These are phyloP conservation scores for Pseudococcus jackbeardsleyi DNA, from an alignment of 2,888 invertebrate genomes.

Conservation along the genomic window DNA sequence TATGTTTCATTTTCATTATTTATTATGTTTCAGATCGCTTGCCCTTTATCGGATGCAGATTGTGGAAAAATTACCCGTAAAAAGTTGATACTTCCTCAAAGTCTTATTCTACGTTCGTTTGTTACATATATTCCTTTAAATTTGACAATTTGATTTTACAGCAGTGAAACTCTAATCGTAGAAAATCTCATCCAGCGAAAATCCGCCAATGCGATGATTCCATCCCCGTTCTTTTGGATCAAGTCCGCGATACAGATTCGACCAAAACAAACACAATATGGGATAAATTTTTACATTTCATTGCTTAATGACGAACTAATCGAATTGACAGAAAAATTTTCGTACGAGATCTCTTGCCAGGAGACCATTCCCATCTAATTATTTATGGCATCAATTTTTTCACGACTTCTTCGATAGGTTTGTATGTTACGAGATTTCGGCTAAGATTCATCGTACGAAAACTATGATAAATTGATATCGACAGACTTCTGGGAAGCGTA, in stretches of 20 bases:
- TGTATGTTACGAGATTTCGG: conserved; percentile 68
- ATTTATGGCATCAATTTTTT: neutral
- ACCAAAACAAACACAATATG: neutral
- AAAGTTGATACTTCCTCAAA: neutral
- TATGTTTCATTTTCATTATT: neutral
- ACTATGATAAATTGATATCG: conserved; percentile 71
- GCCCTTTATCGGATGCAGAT: conserved; percentile 28
- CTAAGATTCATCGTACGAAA: conserved; percentile 67
- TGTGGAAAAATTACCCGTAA: conserved; percentile 17
- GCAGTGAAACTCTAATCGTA: conserved; percentile 6
- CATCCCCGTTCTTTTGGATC: neutral
- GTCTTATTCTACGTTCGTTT: neutral
- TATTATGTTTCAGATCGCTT: neutral
- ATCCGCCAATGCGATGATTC: conserved; percentile 54
- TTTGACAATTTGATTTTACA: neutral
- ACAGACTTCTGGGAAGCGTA: conserved; percentile 91
- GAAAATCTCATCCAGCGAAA: neutral
- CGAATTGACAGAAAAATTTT: neutral
- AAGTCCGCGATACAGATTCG: conserved; percentile 16
- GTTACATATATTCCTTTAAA: neutral
- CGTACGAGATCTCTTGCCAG: too few species aligned
- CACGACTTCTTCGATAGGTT: conserved; percentile 65
- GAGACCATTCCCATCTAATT: too few species aligned
- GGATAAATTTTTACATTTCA: neutral
- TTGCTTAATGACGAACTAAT: too few species aligned